Evolutionary conservation across 2,797 vertebrate species (phyloP).

Genomic region (Tarsius wallacei): DNA sequence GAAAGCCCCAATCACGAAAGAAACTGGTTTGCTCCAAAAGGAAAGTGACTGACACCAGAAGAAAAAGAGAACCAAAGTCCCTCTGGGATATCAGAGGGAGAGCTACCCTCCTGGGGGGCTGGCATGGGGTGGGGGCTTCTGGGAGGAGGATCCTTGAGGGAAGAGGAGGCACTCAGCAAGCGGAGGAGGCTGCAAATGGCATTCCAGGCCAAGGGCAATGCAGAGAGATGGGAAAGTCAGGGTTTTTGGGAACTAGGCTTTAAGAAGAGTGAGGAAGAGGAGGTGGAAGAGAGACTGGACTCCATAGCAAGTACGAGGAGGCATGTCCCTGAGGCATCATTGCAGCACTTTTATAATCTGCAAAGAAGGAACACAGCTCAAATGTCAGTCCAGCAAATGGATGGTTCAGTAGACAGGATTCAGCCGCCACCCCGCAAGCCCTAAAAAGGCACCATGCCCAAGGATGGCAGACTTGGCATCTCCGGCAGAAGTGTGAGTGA

Average conservation of each 20-base stretch:
- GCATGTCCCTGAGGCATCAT: neutral
- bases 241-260: neutral
- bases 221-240: neutral
- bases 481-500: neutral
- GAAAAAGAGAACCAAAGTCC: neutral
- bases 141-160: neutral
- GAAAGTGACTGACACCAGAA: neutral
- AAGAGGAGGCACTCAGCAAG: neutral
- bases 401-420: neutral
- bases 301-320: neutral
- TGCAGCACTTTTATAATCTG: neutral
- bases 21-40: neutral
- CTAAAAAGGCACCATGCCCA: neutral
- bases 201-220: neutral
- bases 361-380: neutral
- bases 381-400: neutral
- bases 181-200: neutral
- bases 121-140: neutral
- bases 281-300: neutral
- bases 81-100: neutral
- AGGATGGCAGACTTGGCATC: neutral
- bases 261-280: neutral
- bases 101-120: neutral
- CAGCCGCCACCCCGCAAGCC: neutral
- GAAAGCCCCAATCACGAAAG: neutral